These are phyloP conservation scores for Hirundichthys speculiger DNA, from an alignment of 2,113 vertebrate species.

Conservation along the genomic window DNA sequence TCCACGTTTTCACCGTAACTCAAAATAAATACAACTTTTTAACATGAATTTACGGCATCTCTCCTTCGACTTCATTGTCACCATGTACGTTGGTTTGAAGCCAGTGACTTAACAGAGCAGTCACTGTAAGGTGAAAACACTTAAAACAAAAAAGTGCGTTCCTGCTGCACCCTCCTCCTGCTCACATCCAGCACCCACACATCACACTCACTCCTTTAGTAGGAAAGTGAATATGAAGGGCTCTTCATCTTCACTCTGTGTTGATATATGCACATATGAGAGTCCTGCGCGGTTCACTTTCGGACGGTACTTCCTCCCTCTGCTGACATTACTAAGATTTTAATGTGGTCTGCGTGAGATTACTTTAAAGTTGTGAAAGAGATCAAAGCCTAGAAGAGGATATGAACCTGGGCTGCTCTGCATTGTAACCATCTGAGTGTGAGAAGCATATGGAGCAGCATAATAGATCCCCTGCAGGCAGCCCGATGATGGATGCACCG, in stretches of 20 bases:
- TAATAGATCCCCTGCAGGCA: constrained; percentile 41
- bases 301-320: constrained; percentile 50
- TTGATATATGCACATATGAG: constrained; percentile 43
- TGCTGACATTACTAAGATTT: constrained; percentile 64
- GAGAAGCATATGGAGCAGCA: constrained; percentile 31
- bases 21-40: too few species aligned
- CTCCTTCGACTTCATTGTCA: too few species aligned
- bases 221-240: constrained; percentile 58
- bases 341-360: constrained; percentile 63
- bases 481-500: constrained; percentile 21
- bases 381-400: constrained; percentile 62
- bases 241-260: constrained; percentile 58
- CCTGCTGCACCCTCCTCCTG: neutral
- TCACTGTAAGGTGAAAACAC: constrained; percentile 30
- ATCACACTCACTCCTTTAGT: constrained; percentile 31
- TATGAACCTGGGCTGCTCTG: constrained; percentile 51
- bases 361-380: constrained; percentile 61
- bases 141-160: constrained; percentile 32
- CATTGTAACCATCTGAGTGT: constrained; percentile 48
- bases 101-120: constrained; percentile 14
- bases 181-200: constrained; percentile 54
- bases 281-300: constrained; percentile 44
- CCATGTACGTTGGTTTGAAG: constrained; percentile 5
- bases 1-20: too few species aligned
- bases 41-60: too few species aligned